A percentile compares a stretch with the other conserved stretches of the same genome.
These are phyloP conservation scores for Nycticryphes semicollaris DNA, from an alignment of 2,113 vertebrate species.

Conservation along the genomic window DNA sequence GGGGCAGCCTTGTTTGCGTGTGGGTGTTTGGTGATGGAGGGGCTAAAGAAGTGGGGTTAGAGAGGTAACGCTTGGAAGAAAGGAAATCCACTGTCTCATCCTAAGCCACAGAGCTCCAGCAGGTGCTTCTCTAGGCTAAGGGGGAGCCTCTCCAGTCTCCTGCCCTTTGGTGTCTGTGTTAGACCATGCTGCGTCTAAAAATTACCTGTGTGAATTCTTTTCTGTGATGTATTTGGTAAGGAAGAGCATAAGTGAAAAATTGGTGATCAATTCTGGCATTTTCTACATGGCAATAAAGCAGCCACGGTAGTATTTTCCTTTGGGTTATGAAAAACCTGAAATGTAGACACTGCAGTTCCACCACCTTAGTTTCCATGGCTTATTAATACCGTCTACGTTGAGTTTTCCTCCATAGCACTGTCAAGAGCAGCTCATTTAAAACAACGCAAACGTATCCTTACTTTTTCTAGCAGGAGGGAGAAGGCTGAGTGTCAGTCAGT, in stretches of 20 bases:
- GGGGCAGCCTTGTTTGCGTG: fast-evolving
- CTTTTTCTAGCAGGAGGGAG: constrained; percentile 30
- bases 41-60: neutral
- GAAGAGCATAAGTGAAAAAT: neutral
- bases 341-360: neutral
- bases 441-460: neutral
- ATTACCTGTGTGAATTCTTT: neutral
- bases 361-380: neutral
- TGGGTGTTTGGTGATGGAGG: neutral
- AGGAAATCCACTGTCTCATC: neutral
- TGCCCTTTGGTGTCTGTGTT: neutral
- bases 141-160: neutral
- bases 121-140: neutral
- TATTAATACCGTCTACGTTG: neutral
- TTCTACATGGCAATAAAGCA: neutral
- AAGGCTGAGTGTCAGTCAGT: constrained; percentile 34
- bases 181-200: neutral
- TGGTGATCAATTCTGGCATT: neutral
- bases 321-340: neutral
- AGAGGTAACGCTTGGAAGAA: neutral
- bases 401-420: neutral
- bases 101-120: neutral
- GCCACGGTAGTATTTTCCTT: neutral
- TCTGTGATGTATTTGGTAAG: neutral
- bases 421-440: neutral